Evolutionary conservation across 2,888 invertebrate species (phyloP), one percentile per base, ranked within the genome.

Genomic region (Thumatha senex): DNA sequence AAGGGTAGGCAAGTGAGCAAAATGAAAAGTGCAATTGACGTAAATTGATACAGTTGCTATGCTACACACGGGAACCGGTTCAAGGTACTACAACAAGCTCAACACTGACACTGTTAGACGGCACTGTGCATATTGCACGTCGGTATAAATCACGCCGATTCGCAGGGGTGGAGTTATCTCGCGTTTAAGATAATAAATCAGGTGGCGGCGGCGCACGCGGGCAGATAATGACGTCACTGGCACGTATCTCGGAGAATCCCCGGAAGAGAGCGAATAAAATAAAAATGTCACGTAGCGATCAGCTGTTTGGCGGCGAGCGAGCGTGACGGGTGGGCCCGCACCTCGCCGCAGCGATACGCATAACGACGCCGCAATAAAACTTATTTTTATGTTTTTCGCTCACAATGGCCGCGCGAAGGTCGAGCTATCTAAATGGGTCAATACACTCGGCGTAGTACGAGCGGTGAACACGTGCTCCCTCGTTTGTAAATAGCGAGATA

Each of bases 351-450:
- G 78, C 88, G 89, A 83, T 88, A 89, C 90, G 90, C 90, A 89
- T 89, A 90, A 89, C 89, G 89, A 88, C 87, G 84, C 86, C 88
- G 89, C 89, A 89, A 90, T 90, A 90, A 91, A 91, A 91, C 90
- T 90, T 91, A 90, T 90, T 91, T 91, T 91, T 91, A 91, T 90
- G 91, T 90, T 90, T 90, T 90, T 89, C 90, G 90, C 90, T 90
- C 86, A 91, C 91, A 91, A 91, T 91, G 89, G 89, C 89, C 89
- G 90, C 88, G 89, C 86, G 91, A 91, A 90, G 90, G 91, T 91
- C 91, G 91, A 88, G 86, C 89, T 91, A 90, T 90, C 91, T 91
- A 91, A 91, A 91, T 91, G 89, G 91, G 91, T 91, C 91, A 91
- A 90, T 90, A 90, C 90, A 89, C 91, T 89, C 89, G 72, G 82